Percentiles rank a stretch among this genome's conserved stretches.
phyloP scores from a whole-genome alignment of 2,113 vertebrate species.

The Rattus norvegicus region DNA sequence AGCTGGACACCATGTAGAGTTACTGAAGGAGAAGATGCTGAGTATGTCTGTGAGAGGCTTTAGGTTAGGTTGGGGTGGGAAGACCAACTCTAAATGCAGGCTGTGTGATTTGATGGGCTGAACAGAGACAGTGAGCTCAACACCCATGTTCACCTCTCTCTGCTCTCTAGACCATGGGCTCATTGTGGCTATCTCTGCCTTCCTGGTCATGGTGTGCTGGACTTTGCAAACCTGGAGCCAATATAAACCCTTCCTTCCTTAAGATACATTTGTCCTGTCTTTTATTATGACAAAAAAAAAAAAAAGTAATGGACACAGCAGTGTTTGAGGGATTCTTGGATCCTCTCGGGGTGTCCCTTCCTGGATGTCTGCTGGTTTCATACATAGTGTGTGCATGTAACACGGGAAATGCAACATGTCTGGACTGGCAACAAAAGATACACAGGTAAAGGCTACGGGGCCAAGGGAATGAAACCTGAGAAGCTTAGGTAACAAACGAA shows the following conservation, averaged over 20 bases:
- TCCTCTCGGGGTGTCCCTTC: no score
- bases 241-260: not conserved
- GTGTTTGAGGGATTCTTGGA: not conserved
- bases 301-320: not conserved
- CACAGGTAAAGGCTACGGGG: not conserved
- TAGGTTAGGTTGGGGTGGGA: not conserved
- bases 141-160: not conserved
- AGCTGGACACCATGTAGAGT: not conserved
- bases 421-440: not conserved
- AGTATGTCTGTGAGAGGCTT: not conserved
- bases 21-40: not conserved
- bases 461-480: not conserved
- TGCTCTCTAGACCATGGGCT: not conserved
- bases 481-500: not conserved
- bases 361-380: not conserved
- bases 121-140: not conserved
- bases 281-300: not conserved
- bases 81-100: not conserved
- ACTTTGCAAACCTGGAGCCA: not conserved
- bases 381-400: not conserved
- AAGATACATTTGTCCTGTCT: not conserved
- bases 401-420: not conserved
- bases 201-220: not conserved
- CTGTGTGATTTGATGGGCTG: not conserved
- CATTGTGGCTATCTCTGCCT: not conserved